Base-by-base conservation (phyloP, 2,797 vertebrate genomes). In the Fistularia tabacaria region DNA sequence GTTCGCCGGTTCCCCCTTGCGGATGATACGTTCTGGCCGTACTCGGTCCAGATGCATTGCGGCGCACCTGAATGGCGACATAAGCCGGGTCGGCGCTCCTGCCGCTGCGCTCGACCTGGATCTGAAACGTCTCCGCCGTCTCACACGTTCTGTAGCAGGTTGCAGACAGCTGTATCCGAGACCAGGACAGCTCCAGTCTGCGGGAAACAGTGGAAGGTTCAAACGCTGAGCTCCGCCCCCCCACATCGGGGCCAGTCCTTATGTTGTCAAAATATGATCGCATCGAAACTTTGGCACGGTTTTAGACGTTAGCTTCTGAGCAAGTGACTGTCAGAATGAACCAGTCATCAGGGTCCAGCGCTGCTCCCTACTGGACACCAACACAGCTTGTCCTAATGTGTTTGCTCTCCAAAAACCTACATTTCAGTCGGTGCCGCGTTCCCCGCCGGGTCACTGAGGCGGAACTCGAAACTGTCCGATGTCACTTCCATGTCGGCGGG, bases 161-260 rank as follows among this genome's bases (percentile, higher is more conserved):
- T 40, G 71, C 70, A 0, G 78, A 80, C 59, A 92, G 36, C 84
- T 92, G 81, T 52, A 88, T 80, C 37, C 81, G 81, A 14, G 87
- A 91, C 82, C 85, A 81, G 50, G 80, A 86, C 63, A 90, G 59
- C 58, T 92, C 84, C 76, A 92, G 64, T 14, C 89, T 93, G 74
- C 11, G 66, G 69, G 66, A 64, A 9, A 79, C 53, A 51, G 10
- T 37, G 10, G 7, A 7, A 14, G 6, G 8, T n/a, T n/a, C n/a
- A n/a, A n/a, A n/a, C n/a, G n/a, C n/a, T n/a, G n/a, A n/a, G n/a
- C n/a, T n/a, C n/a, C n/a, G n/a, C n/a, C n/a, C n/a, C n/a, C n/a
- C n/a, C n/a, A n/a, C n/a, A n/a, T n/a, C n/a, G n/a, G n/a, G n/a
- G n/a, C n/a, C n/a, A n/a, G n/a, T n/a, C n/a, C n/a, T n/a, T n/a